These are phyloP conservation scores for Drosophila pachea DNA, from an alignment of 1,140 invertebrate genomes.

Conservation along the genomic window DNA sequence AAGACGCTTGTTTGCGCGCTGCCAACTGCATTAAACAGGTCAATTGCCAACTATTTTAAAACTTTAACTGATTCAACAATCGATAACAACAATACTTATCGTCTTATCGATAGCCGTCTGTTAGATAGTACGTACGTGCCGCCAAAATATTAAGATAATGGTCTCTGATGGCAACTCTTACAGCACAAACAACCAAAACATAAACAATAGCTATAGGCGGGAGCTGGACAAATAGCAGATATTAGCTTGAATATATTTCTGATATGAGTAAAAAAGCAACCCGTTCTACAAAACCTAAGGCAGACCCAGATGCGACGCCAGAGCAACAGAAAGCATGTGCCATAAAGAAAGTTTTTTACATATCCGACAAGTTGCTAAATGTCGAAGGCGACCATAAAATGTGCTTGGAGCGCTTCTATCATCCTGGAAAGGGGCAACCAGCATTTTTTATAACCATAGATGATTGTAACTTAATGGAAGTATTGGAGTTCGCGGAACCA, in stretches of 20 bases:
- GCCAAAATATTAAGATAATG: not conserved
- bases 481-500: constrained; percentile 84
- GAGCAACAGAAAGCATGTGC: constrained; percentile 31
- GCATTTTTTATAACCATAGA: constrained; percentile 57
- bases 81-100: not conserved
- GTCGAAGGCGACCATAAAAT: constrained; percentile 35
- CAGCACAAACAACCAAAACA: constrained; percentile 2
- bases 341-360: constrained; percentile 62
- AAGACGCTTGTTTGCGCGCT: constrained; percentile 28
- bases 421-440: constrained; percentile 60
- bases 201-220: constrained; percentile 37
- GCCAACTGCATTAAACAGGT: constrained; percentile 9
- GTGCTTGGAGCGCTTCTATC: constrained; percentile 62
- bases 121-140: not conserved
- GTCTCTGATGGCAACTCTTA: constrained; percentile 11
- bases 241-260: constrained; percentile 7
- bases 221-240: constrained; percentile 9
- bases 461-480: constrained; percentile 81
- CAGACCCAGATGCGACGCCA: constrained; percentile 47
- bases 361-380: constrained; percentile 54
- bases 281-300: constrained; percentile 51
- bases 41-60: constrained; percentile 17
- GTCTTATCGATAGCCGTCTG: not conserved
- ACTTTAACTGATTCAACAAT: not conserved
- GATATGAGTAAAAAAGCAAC: constrained; percentile 61